Evolutionary conservation across 2,797 vertebrate species (phyloP), one percentile per base, ranked within the genome.

Genomic region (Neopelma chrysocephalum): DNA sequence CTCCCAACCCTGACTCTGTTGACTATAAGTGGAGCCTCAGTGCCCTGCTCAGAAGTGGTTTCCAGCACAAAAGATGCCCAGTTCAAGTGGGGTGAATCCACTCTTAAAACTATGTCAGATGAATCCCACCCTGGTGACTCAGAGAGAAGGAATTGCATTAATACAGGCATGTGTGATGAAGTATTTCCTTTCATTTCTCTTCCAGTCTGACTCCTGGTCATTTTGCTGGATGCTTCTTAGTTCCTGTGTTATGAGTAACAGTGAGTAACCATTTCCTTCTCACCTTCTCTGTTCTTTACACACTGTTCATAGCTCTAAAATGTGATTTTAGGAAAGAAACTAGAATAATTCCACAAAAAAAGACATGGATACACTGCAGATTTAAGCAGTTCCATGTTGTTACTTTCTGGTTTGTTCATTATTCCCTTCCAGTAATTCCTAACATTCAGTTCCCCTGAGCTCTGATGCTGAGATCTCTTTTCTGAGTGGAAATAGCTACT

Each of bases 121-220:
- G 58, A 91, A 96, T 93, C 90, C 95, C 96, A 95, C 94, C 88
- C 94, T 60, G 36, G 58, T 96, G 96, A 97, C 73, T 96, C 95
- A 96, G 94, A 83, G 58, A 93, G 72, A 54, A 96, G 29, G 88
- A 97, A 97, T 79, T 76, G 70, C 70, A 58, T 53, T 38, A 65
- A 88, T 82, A 91, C 11, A n/a, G 31, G 32, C 79, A 86, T 61
- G 31, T 57, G 80, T 54, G 45, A 62, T 69, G 42, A 95, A 96
- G 77, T 76, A 89, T 96, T 96, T 96, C 94, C 95, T 95, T 95
- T 94, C 70, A 65, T 95, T 95, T 90, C 61, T 89, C 93, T 83
- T 72, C 36, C 54, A 79, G 31, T 40, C 58, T 88, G 90, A 88
- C 82, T 93, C 73, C 54, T 91, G 70, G 27, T 40, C 70, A 31